Percentiles rank a stretch among this genome's conserved stretches.
These are phyloP conservation scores for Sander lucioperca DNA, from an alignment of 2,113 vertebrate genomes.

Conservation along the genomic window DNA sequence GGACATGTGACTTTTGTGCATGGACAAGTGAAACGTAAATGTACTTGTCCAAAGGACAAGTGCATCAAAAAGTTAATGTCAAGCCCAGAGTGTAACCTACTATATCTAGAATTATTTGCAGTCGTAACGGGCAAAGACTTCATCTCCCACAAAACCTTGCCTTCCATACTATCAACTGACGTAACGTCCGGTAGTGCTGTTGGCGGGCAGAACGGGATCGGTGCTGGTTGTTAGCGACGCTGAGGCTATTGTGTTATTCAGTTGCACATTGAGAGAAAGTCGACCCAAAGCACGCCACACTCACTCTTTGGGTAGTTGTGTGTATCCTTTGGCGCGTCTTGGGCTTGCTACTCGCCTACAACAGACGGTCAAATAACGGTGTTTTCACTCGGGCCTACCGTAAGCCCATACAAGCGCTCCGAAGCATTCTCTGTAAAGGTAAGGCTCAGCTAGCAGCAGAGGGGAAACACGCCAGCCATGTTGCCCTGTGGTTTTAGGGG, in stretches of 20 bases:
- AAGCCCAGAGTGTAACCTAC: no score
- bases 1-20: no score
- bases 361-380: neutral
- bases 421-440: slow-evolving; percentile 67
- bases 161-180: neutral
- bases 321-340: neutral
- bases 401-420: slow-evolving; percentile 2
- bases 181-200: slow-evolving; percentile 71
- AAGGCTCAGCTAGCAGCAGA: slow-evolving; percentile 52
- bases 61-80: no score
- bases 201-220: slow-evolving; percentile 80
- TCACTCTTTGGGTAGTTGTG: neutral
- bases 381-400: slow-evolving; percentile 30
- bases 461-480: slow-evolving; percentile 61
- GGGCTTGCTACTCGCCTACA: no score
- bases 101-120: no score
- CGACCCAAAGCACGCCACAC: neutral
- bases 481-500: slow-evolving; percentile 41
- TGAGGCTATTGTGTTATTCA: slow-evolving; percentile 60
- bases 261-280: slow-evolving; percentile 3
- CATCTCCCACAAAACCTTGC: slow-evolving; percentile 60
- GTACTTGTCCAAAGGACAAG: no score
- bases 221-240: slow-evolving; percentile 62
- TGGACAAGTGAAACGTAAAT: no score
- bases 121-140: slow-evolving; percentile 3